These are phyloP conservation scores for Drosophila tristis DNA, from an alignment of 1,140 invertebrate species.

Conservation along the genomic window DNA sequence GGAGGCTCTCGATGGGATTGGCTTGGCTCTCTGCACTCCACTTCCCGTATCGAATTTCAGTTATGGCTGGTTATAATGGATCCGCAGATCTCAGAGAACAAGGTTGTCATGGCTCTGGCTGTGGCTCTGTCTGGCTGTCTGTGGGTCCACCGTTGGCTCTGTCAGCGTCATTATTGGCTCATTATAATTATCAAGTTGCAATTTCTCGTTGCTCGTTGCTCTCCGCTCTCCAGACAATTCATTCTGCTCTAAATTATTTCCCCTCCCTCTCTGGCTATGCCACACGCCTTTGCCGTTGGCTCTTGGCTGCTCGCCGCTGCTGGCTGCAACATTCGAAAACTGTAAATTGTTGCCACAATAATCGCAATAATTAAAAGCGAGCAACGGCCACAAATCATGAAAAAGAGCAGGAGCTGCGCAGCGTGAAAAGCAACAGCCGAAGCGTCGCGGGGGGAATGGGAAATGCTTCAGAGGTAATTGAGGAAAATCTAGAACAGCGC, in stretches of 20 bases:
- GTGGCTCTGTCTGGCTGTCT: constrained; percentile 3
- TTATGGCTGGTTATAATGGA: constrained; percentile 30
- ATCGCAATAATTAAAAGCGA: constrained; percentile 78
- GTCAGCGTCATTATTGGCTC: constrained; percentile 61
- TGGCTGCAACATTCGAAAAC: constrained; percentile 58
- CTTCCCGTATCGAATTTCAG: constrained; percentile 42
- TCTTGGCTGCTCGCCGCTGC: neutral
- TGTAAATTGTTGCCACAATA: constrained; percentile 78
- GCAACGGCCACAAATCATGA: constrained; percentile 67
- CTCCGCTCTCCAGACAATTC: constrained; percentile 54
- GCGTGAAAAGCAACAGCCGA: constrained; percentile 24
- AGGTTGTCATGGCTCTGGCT: constrained; percentile 47
- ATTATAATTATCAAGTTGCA: constrained; percentile 70
- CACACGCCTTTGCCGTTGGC: constrained; percentile 3
- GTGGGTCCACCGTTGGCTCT: constrained; percentile 35
- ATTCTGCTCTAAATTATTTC: constrained; percentile 70
- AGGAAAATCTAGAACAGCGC: constrained; percentile 60
- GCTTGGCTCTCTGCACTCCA: constrained; percentile 13
- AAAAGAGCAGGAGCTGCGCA: constrained; percentile 8
- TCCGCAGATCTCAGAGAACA: constrained; percentile 23
- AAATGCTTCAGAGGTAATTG: constrained; percentile 38
- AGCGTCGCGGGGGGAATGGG: constrained; percentile 4
- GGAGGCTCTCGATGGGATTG: too few relatives aligned
- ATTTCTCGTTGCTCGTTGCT: constrained; percentile 18
- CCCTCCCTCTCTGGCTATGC: constrained; percentile 1